Evolutionary conservation across 2,797 vertebrate genomes (phyloP).

Genomic region (Rhodeus uyekii): DNA sequence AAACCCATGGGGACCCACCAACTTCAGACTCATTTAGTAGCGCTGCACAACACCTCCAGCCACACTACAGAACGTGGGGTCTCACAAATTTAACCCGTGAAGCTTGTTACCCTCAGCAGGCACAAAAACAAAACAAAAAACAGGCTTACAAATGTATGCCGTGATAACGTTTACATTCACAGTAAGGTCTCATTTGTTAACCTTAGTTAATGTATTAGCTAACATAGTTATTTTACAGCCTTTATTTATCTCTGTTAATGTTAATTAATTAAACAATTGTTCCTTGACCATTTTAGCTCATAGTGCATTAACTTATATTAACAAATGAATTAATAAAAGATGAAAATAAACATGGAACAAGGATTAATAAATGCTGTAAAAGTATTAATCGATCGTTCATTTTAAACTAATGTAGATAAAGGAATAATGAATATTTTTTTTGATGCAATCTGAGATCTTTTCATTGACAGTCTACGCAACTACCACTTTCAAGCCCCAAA

Average conservation of each 20-base stretch:
- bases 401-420: not conserved
- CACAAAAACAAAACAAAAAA: not conserved
- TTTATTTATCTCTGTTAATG: not conserved
- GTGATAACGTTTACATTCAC: not conserved
- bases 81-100: conserved; percentile 70
- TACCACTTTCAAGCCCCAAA: not conserved
- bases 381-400: not conserved
- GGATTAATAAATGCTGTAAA: not conserved
- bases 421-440: not conserved
- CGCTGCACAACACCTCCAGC: conserved; percentile 62
- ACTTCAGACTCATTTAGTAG: conserved; percentile 76
- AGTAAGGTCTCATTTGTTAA: not conserved
- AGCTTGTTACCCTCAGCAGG: conserved; percentile 59
- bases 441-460: not conserved
- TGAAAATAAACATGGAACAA: not conserved
- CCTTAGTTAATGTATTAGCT: not conserved
- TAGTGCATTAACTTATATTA: not conserved
- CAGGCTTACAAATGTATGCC: not conserved
- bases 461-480: not conserved
- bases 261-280: not conserved
- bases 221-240: not conserved
- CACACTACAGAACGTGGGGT: conserved; percentile 60
- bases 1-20: conserved; percentile 72
- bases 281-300: not conserved
- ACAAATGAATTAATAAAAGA: not conserved